phyloP scores from a whole-genome alignment of 1,140 invertebrate species.

The Heliconius nattereri region DNA sequence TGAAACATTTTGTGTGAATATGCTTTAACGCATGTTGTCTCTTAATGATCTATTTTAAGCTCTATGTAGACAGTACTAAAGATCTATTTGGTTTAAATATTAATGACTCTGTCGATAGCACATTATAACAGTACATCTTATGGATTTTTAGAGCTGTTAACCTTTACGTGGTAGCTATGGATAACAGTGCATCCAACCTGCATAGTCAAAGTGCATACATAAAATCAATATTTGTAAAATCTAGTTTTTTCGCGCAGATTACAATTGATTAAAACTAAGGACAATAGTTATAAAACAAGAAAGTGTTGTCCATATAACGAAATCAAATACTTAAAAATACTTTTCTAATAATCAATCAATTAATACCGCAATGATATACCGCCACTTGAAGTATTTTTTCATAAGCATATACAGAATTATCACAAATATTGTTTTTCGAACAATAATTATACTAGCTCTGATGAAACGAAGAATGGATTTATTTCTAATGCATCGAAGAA shows the following conservation, averaged over 20 bases:
- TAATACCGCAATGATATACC: background rate
- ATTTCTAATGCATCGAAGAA: background rate
- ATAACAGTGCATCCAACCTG: constrained; percentile 4
- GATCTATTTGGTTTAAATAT: background rate
- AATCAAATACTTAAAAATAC: background rate
- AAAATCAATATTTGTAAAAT: constrained; percentile 8
- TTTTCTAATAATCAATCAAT: background rate
- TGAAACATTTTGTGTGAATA: background rate
- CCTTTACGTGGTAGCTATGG: background rate
- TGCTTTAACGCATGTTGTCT: background rate
- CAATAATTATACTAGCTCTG: background rate
- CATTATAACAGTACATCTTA: background rate
- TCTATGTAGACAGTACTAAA: background rate
- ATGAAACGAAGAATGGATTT: background rate
- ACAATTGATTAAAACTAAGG: background rate
- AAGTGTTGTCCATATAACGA: background rate
- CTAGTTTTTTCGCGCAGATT: too few relatives aligned
- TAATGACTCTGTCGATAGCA: background rate
- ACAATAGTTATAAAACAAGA: background rate
- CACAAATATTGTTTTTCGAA: background rate
- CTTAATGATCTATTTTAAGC: background rate
- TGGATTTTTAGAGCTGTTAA: constrained; percentile 2
- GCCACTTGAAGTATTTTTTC: background rate
- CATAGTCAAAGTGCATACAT: background rate
- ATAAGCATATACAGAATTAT: background rate